Base-by-base conservation (phyloP, 2,113 vertebrate genomes). In the Bos javanicus region DNA sequence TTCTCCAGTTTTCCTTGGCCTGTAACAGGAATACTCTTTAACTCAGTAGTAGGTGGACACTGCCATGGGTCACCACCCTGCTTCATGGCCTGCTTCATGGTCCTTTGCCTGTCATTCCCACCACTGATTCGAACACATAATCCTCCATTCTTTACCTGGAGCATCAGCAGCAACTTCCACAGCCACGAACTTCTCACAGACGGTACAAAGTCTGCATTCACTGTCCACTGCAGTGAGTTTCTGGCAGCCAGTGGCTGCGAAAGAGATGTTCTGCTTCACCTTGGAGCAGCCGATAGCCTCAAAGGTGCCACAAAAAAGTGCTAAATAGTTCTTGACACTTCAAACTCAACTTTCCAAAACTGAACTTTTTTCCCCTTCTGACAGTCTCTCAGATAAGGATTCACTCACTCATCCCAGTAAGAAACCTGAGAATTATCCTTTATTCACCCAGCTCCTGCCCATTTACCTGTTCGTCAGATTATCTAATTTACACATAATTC, bases 301-400 rank as follows among this genome's bases (percentile, higher is more conserved):
- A 14, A 23, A 64, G 26, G 14, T 7, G 19, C n/a, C 14, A 87
- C 0, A 7, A 2, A 43, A 80, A 80, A 87, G 39, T 54, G 39
- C 67, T 74, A 71, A 93, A 30, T 19, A 89, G 94, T 74, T 89
- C 46, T 81, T 95, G 36, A 67, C 46, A 56, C 28, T 57, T 62
- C 74, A 93, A 95, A 87, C 23, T 50, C 83, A 91, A 52, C 36
- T 87, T 94, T 92, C 78, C 19, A 83, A 96, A 90, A 93, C 25
- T 46, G 64, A 96, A 92, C 48, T 46, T 78, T 91, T 95, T 33
- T 54, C 48, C 30, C 48, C 48, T 86, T 85, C 76, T 19, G 82
- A 21, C 28, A 92, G 56, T 67, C 54, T 67, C 52, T 50, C 36
- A 87, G 36, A 95, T 96, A 95, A 82, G 36, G 19, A 89, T 67